Conservation (phyloP, 2,888 invertebrate genomes). For the Drosophila paranaensis region DNA sequence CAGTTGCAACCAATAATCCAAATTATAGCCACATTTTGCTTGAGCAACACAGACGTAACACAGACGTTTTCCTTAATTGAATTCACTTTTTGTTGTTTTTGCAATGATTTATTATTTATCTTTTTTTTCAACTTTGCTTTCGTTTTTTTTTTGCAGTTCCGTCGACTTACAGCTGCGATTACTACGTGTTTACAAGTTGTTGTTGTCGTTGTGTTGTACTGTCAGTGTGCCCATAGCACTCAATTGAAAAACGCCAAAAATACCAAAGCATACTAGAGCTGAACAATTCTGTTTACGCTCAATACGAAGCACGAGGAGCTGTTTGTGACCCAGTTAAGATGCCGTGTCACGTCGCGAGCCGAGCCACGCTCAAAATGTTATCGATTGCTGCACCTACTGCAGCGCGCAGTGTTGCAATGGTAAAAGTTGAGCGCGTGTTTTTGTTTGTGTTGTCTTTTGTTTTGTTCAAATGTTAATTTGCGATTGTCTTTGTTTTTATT, state of each 20-base stretch:
- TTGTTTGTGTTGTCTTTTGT: conserved; percentile 38
- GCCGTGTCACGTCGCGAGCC: conserved; percentile 10
- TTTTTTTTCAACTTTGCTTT: background rate
- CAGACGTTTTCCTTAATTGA: background rate
- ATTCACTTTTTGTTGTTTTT: conserved; percentile 24
- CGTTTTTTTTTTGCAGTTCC: conserved; percentile 4
- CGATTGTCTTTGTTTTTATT: conserved; percentile 36
- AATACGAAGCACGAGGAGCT: conserved; percentile 8
- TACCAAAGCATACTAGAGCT: conserved; percentile 25
- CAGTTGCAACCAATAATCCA: conserved; percentile 18
- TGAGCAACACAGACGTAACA: background rate
- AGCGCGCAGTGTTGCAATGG: conserved; percentile 36
- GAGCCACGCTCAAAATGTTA: conserved; percentile 17
- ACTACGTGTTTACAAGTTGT: conserved; percentile 61
- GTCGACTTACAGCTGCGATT: conserved; percentile 36
- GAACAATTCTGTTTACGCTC: background rate
- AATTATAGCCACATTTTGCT: conserved; percentile 24
- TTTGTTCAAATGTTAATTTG: conserved; percentile 41
- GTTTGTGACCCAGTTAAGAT: background rate
- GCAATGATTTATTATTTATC: conserved; percentile 3
- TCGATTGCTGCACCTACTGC: conserved; percentile 31
- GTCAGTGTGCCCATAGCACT: conserved; percentile 39
- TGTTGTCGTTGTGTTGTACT: conserved; percentile 16
- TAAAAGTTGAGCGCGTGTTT: conserved; percentile 30
- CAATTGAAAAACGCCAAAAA: conserved; percentile 19